These are phyloP conservation scores for Etheostoma spectabile DNA, from an alignment of 2,113 vertebrate species.

Conservation along the genomic window DNA sequence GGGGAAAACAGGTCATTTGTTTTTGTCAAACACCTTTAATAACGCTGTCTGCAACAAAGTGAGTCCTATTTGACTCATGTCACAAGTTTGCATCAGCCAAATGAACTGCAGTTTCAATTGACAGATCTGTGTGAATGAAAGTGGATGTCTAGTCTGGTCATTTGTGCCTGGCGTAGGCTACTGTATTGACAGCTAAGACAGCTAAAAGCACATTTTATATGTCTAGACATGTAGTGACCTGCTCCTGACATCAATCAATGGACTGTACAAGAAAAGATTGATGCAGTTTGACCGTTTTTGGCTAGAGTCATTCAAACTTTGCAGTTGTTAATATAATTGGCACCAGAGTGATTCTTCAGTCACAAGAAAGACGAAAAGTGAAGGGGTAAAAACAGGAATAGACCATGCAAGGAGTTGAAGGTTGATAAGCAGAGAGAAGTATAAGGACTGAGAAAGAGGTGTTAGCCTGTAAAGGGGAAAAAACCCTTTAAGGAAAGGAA, in stretches of 20 bases:
- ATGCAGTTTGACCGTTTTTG: conserved; percentile 70
- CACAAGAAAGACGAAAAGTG: conserved; percentile 26
- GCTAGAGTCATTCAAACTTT: conserved; percentile 69
- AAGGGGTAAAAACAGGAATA: not conserved
- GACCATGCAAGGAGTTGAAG: conserved; percentile 58
- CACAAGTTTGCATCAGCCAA: conserved; percentile 15
- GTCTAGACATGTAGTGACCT: conserved; percentile 75
- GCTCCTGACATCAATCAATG: conserved; percentile 75
- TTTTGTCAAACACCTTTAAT: conserved; percentile 56
- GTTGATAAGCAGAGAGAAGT: conserved; percentile 58
- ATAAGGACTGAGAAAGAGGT: conserved; percentile 48
- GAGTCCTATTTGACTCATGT: conserved; percentile 40
- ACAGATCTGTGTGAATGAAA: conserved; percentile 16
- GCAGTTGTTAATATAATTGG: conserved; percentile 68
- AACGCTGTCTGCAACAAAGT: conserved; percentile 2
- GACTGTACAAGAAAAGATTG: conserved; percentile 69
- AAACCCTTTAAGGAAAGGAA: conserved; percentile 39
- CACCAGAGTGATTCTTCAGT: conserved; percentile 44
- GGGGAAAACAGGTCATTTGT: conserved; percentile 34
- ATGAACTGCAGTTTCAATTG: conserved; percentile 30
- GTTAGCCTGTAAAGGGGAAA: conserved; percentile 49
- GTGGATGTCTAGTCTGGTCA: conserved; percentile 23
- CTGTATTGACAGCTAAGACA: conserved; percentile 61
- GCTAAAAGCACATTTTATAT: conserved; percentile 65
- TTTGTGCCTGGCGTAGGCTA: not conserved